phyloP scores from a whole-genome alignment of 2,113 vertebrate genomes.

The Notarius lentiginosus region DNA sequence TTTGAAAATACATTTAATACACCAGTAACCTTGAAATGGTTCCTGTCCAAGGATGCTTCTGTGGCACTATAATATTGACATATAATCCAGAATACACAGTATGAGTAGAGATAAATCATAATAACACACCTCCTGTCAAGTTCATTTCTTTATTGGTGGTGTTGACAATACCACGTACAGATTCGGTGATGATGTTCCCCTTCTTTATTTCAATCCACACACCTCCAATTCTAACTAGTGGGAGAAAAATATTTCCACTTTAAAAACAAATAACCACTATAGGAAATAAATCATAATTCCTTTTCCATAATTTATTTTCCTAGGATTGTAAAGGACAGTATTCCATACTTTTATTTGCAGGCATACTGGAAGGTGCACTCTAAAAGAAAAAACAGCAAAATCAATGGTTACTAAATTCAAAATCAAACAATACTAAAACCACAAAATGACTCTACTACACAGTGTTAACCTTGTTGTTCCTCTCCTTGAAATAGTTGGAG shows the following conservation, averaged over 20 bases:
- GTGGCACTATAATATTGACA: not conserved
- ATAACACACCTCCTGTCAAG: conserved; percentile 48
- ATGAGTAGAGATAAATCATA: not conserved
- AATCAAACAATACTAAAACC: not conserved
- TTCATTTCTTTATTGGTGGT: conserved; percentile 57
- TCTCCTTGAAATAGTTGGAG: conserved; percentile 29
- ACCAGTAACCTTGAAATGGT: not conserved
- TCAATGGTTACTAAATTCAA: not conserved
- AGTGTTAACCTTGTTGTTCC: conserved; percentile 46
- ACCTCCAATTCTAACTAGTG: conserved; percentile 54
- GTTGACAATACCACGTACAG: conserved; percentile 61
- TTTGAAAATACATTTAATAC: not conserved
- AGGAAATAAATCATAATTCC: not conserved
- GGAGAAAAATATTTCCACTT: not conserved
- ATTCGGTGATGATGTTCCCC: conserved; percentile 57
- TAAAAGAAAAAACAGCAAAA: not conserved
- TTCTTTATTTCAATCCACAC: conserved; percentile 58
- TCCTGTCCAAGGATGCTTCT: not conserved
- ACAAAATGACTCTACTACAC: not conserved
- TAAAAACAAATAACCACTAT: not conserved
- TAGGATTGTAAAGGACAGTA: not conserved
- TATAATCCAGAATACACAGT: not conserved
- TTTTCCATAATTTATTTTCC: not conserved
- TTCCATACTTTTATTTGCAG: conserved; percentile 48
- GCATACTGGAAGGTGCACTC: not conserved